Evolutionary conservation across 2,113 vertebrate species (phyloP).

Genomic region (Malaclemys terrapin): DNA sequence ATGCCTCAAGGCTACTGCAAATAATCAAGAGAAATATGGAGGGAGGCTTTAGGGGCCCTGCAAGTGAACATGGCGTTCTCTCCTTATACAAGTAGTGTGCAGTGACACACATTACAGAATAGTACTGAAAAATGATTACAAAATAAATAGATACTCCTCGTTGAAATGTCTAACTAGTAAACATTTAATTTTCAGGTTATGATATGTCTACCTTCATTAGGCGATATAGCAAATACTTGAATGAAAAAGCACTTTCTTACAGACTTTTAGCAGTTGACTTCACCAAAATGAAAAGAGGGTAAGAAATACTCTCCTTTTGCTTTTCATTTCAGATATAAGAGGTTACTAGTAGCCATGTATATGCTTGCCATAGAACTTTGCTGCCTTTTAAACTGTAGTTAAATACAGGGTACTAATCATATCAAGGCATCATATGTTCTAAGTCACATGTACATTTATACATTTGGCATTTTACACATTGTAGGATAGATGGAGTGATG

Average conservation of each 20-base stretch:
- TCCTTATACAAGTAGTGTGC: neutral
- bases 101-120: neutral
- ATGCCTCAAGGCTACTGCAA: neutral
- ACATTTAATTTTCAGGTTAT: constrained; percentile 84
- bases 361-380: neutral
- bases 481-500: constrained; percentile 91
- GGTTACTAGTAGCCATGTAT: neutral
- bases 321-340: neutral
- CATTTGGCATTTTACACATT: neutral
- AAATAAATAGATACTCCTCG: neutral
- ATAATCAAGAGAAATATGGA: neutral
- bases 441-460: neutral
- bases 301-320: constrained; percentile 40
- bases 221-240: constrained; percentile 95
- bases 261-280: constrained; percentile 94
- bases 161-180: constrained; percentile 23
- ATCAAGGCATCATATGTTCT: neutral
- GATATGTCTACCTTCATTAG: constrained; percentile 97
- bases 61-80: neutral
- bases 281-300: constrained; percentile 98
- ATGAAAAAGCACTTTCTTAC: constrained; percentile 96
- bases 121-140: neutral
- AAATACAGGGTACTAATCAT: neutral
- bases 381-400: neutral
- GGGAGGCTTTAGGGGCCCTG: neutral